phyloP scores from a whole-genome alignment of 2,113 vertebrate species.

The Saimiri boliviensis region DNA sequence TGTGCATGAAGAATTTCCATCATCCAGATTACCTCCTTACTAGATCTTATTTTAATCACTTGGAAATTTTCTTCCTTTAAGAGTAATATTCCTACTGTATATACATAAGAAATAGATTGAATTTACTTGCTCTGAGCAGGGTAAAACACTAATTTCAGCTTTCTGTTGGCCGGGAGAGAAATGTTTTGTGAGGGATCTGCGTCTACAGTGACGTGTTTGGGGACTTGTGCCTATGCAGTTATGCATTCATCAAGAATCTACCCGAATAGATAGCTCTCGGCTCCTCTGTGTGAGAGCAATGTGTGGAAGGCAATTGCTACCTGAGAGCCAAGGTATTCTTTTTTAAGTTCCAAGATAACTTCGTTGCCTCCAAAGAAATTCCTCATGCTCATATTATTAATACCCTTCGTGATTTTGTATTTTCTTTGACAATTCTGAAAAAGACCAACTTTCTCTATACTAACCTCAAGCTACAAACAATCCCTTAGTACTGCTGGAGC shows the following conservation, averaged over 20 bases:
- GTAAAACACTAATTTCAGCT: not conserved
- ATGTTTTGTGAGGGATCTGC: not conserved
- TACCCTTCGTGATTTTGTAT: not conserved
- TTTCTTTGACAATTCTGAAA: not conserved
- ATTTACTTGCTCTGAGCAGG: not conserved
- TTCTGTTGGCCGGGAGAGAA: not conserved
- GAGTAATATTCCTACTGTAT: not conserved
- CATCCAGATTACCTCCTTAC: not conserved
- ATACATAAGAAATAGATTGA: not conserved
- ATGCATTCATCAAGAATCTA: not conserved
- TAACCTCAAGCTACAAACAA: not conserved
- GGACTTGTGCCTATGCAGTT: not conserved
- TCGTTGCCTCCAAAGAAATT: not conserved
- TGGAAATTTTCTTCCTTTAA: slow-evolving; percentile 8
- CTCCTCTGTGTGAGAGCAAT: not conserved
- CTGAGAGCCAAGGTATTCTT: not conserved
- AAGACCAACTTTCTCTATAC: not conserved
- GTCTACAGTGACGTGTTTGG: not conserved
- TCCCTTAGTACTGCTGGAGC: not conserved
- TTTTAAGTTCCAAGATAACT: not conserved
- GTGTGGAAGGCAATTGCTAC: not conserved
- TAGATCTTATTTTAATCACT: not conserved
- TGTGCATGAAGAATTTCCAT: not conserved
- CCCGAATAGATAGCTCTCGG: not conserved
- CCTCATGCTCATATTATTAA: not conserved